phyloP scores from a whole-genome alignment of 2,888 invertebrate genomes.

The Tetheella fluctuosa region DNA sequence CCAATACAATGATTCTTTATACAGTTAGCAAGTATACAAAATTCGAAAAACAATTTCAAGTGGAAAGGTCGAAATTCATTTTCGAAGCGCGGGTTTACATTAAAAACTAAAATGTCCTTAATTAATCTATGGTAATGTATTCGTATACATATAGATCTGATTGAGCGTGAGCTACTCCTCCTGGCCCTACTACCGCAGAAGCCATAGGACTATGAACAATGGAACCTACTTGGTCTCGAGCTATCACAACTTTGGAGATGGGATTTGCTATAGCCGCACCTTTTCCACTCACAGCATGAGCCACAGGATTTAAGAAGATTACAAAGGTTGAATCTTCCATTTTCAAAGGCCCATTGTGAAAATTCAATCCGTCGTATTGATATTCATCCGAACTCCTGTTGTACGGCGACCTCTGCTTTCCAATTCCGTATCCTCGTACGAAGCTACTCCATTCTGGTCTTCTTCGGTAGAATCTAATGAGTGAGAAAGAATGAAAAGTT shows the following conservation, averaged over 20 bases:
- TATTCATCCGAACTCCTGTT: constrained; percentile 52
- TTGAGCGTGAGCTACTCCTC: constrained; percentile 90
- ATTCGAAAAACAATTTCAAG: constrained; percentile 73
- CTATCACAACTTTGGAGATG: constrained; percentile 86
- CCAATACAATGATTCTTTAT: constrained; percentile 8
- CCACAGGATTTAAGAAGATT: constrained; percentile 84
- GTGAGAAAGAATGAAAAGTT: constrained; percentile 59
- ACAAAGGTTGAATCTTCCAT: constrained; percentile 50
- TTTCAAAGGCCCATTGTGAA: constrained; percentile 49
- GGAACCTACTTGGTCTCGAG: constrained; percentile 84
- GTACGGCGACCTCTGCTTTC: constrained; percentile 21
- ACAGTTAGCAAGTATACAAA: constrained; percentile 20
- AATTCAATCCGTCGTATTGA: constrained; percentile 61
- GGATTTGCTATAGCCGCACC: constrained; percentile 89
- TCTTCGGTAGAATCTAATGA: constrained; percentile 66
- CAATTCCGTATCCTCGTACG: constrained; percentile 38
- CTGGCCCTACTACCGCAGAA: constrained; percentile 89
- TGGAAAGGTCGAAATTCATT: constrained; percentile 64
- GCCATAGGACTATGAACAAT: constrained; percentile 88
- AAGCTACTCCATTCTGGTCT: constrained; percentile 45
- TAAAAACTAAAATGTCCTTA: constrained; percentile 17
- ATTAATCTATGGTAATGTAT: constrained; percentile 47
- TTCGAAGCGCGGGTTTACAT: constrained; percentile 35
- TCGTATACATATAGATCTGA: constrained; percentile 87
- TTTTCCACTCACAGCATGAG: constrained; percentile 86